Conservation (phyloP, 2,113 vertebrate species). For the Phyllostomus hastatus region DNA sequence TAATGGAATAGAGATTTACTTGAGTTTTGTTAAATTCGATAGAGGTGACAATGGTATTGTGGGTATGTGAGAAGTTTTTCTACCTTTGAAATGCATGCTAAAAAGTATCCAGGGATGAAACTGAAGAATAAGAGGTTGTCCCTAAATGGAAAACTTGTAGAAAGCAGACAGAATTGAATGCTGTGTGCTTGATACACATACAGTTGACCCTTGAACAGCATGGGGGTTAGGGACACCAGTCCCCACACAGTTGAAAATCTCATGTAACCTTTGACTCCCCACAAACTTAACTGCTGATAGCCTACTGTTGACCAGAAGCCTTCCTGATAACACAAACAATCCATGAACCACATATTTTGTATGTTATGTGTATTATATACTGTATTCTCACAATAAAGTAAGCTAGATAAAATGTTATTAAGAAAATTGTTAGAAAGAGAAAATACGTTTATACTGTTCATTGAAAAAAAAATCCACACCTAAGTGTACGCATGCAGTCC, state of each 20-base stretch:
- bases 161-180: background rate
- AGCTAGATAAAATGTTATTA: background rate
- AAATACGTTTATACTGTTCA: background rate
- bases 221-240: background rate
- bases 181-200: background rate
- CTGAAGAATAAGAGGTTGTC: background rate
- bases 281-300: background rate
- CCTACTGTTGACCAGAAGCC: background rate
- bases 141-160: background rate
- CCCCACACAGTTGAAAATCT: background rate
- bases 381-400: background rate
- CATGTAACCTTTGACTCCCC: background rate
- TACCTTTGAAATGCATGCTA: background rate
- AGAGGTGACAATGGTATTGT: background rate
- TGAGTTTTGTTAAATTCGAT: background rate
- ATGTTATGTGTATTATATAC: too few species aligned
- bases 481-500: background rate
- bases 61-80: background rate
- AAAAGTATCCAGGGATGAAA: background rate
- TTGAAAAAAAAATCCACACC: background rate
- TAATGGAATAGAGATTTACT: background rate
- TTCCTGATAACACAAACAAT: background rate
- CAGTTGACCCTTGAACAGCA: background rate
- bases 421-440: background rate
- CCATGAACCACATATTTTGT: background rate